Evolutionary conservation across 2,113 vertebrate genomes (phyloP).

Genomic region (Conger conger): DNA sequence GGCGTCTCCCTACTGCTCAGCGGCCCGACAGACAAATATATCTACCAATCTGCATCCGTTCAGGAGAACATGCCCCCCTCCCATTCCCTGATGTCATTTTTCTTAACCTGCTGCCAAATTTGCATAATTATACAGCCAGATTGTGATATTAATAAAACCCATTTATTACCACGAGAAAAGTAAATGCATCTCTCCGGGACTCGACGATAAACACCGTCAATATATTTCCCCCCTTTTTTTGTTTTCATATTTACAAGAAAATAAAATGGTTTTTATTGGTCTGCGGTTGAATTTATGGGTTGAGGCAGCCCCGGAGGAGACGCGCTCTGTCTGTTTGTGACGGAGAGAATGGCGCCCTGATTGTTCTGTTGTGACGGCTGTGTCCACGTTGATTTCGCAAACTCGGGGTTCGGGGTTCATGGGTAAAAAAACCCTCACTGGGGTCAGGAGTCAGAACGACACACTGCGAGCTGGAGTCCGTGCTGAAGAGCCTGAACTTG

Average conservation of each 20-base stretch:
- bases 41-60: not conserved
- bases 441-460: not conserved
- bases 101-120: not conserved
- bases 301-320: not conserved
- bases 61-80: not conserved
- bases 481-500: not conserved
- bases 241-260: not conserved
- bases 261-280: not conserved
- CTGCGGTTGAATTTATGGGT: not conserved
- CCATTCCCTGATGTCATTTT: not conserved
- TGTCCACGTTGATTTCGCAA: no score
- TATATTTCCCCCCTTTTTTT: not conserved
- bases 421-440: not conserved
- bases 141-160: not conserved
- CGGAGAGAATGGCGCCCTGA: no score
- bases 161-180: not conserved
- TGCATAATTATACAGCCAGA: not conserved
- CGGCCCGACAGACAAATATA: not conserved
- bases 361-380: no score
- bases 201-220: not conserved
- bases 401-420: no score
- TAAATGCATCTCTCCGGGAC: not conserved
- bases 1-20: constrained; percentile 1
- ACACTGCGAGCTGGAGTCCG: not conserved
- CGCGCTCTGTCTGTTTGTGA: no score